These are phyloP conservation scores for Onychomys torridus DNA, from an alignment of 2,797 vertebrate genomes.

Conservation along the genomic window DNA sequence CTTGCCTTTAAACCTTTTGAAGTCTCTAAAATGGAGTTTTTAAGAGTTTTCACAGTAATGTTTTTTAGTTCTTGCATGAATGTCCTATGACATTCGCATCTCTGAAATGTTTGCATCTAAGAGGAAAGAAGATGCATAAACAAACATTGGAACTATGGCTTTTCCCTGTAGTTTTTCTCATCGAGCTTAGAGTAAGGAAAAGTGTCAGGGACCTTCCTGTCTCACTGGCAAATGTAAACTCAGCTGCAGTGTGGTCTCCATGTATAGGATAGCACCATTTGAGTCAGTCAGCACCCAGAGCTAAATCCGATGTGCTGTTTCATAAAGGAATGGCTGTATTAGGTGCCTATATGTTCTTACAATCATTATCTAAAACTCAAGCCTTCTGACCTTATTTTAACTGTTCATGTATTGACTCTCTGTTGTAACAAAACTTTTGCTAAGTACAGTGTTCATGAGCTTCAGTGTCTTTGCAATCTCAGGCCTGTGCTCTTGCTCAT, in stretches of 20 bases:
- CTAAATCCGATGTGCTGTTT: not conserved
- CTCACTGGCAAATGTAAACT: not conserved
- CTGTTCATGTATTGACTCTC: not conserved
- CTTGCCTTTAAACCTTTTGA: not conserved
- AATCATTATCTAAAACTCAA: not conserved
- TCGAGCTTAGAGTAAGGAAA: constrained; percentile 18
- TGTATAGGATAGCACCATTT: not conserved
- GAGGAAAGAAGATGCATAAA: not conserved
- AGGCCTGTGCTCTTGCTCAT: not conserved
- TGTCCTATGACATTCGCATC: not conserved
- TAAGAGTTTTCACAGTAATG: not conserved
- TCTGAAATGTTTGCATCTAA: constrained; percentile 31
- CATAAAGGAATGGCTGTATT: not conserved
- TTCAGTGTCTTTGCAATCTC: not conserved
- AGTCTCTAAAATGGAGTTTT: not conserved
- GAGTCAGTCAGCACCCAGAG: not conserved
- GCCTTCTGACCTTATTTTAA: not conserved
- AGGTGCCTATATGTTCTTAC: not conserved
- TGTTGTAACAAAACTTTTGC: not conserved
- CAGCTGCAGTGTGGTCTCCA: not conserved
- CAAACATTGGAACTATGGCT: not conserved
- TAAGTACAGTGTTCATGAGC: not conserved
- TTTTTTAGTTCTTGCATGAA: not conserved
- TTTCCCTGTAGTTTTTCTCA: not conserved
- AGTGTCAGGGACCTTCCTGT: not conserved